Evolutionary conservation across 2,113 vertebrate species (phyloP), one percentile per base, ranked within the genome.

Genomic region (Colossoma macropomum): DNA sequence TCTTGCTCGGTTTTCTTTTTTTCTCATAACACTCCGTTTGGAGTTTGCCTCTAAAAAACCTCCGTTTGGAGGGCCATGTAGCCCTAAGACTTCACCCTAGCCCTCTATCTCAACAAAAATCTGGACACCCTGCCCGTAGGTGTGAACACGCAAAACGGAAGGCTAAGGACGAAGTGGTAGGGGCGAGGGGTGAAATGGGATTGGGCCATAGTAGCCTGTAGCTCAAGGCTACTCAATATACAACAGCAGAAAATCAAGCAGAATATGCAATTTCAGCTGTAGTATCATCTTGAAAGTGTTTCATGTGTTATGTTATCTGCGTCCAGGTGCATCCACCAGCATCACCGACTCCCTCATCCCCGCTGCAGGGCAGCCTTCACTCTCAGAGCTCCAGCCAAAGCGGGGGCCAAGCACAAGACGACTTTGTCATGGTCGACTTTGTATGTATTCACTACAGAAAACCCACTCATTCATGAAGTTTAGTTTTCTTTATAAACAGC

Each of bases 361-460:
- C 97, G 45, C 94, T 98, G 34, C 97, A 97, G 78, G 95, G 95
- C 90, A 99, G 97, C 88, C 94, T 99, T 78, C 97, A 96, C 84
- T 98, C 97, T 0, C 93, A 97, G 73, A 96, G 94, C 89, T 98
- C 97, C 66, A 97, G 96, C 15, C 95, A 94, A 8, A 94, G 94
- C 83, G 96, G 92, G 0, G 96, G 95, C 48, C 96, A 94, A 74
- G 88, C 93, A 27, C 97, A 97, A 0, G 98, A 99, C 0, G 98
- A 99, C 92, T 99, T 99, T 12, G 97, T 99, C 81, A 98, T 99
- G 96, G 92, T 99, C 0, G 97, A 99, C 90, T 98, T 99, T 81
- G 98, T 99, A 94, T 93, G 97, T 95, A 25, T 25, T 34, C 30
- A 66, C 1, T 25, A 56, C 13, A 69, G 30, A 23, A 28, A 9